A percentile compares a stretch with the other conserved stretches of the same genome.
These are phyloP conservation scores for Cyphomyrus plagiostoma DNA, from an alignment of 2,113 vertebrate species.

Conservation along the genomic window DNA sequence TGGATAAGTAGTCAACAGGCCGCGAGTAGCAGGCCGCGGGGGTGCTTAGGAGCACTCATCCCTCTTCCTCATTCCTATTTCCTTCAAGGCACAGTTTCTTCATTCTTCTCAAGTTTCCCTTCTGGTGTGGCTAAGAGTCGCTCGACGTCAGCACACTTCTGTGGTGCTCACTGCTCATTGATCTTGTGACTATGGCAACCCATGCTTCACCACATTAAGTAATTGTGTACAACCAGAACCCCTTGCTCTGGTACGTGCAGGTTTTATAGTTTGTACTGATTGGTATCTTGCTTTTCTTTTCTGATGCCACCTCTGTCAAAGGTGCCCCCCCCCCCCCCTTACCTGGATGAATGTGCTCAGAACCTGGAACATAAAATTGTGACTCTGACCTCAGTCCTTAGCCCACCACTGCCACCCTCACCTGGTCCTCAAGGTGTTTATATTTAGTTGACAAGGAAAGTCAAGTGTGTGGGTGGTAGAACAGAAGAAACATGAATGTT, in stretches of 20 bases:
- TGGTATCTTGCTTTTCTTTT: background rate
- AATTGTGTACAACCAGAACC: background rate
- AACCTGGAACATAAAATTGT: background rate
- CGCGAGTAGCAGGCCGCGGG: background rate
- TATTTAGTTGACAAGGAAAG: background rate
- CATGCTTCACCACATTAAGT: background rate
- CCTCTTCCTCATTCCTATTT: background rate
- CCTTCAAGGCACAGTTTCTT: background rate
- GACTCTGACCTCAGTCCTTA: background rate
- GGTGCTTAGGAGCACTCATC: background rate
- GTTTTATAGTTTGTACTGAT: background rate
- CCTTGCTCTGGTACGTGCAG: background rate
- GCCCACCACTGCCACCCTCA: background rate
- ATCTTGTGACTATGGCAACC: constrained; percentile 13
- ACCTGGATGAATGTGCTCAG: background rate
- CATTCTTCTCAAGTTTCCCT: background rate
- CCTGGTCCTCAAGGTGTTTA: background rate
- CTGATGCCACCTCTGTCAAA: background rate
- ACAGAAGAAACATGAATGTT: background rate
- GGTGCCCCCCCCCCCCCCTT: background rate
- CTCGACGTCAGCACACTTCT: background rate
- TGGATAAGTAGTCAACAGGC: background rate
- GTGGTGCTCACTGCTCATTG: background rate
- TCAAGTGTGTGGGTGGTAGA: background rate
- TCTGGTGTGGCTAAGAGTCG: background rate